A percentile compares a stretch with the other conserved stretches of the same genome.
Evolutionary conservation across 2,888 invertebrate species (phyloP).

Genomic region (Patella ulyssiponensis): DNA sequence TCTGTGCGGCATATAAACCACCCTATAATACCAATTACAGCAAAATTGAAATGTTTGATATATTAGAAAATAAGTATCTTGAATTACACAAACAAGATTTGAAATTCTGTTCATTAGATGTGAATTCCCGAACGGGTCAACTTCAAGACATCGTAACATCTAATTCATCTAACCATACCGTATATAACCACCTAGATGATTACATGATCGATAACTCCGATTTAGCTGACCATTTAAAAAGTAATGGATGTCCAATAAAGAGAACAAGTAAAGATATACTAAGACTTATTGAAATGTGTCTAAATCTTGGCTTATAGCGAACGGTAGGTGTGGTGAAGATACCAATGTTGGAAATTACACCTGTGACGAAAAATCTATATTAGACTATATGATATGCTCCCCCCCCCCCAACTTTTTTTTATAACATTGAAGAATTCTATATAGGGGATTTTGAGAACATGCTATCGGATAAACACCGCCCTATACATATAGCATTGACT

Average conservation of each 20-base stretch:
- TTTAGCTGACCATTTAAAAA: too few relatives aligned
- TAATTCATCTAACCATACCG: background rate
- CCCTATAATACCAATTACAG: background rate
- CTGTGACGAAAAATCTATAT: background rate
- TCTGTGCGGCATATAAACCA: background rate
- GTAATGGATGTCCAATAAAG: background rate
- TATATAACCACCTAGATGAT: too few relatives aligned
- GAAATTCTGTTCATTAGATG: too few relatives aligned
- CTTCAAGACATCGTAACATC: background rate
- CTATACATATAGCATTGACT: background rate
- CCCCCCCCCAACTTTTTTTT: background rate
- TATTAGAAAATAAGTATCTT: too few relatives aligned
- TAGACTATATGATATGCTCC: background rate
- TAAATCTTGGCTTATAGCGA: background rate
- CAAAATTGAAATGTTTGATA: background rate
- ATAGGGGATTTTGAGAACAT: background rate
- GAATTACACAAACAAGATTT: too few relatives aligned
- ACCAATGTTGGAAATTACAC: background rate
- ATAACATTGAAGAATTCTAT: background rate
- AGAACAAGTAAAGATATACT: background rate
- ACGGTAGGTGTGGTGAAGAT: constrained; percentile 5
- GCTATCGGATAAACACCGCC: constrained; percentile 4
- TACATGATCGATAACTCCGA: too few relatives aligned
- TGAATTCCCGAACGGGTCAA: too few relatives aligned
- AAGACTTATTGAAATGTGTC: background rate